Base-by-base conservation (phyloP, 2,888 invertebrate genomes). In the Dynastes tityus region DNA sequence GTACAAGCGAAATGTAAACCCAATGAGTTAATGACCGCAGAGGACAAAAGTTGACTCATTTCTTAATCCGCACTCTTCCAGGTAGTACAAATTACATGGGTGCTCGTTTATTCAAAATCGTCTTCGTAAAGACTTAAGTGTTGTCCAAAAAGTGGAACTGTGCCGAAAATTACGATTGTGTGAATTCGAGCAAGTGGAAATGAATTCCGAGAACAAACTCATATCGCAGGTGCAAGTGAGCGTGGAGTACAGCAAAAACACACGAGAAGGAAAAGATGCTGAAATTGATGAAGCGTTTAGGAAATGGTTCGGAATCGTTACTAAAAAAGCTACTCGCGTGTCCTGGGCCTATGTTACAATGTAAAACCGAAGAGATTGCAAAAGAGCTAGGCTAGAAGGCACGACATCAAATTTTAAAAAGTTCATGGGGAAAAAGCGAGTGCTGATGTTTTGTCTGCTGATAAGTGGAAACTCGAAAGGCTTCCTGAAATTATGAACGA, bases 181-280 rank as follows among this genome's bases (percentile, higher is more conserved):
- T 27, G 27, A 61, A 61, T 61, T 61, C 22, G 61, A 22, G 61
- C 61, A 61, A 61, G 27, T 61, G 29, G 27, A 29, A 29, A 9
- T 4, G 11, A 29, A 22, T 27, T 29, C 61, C 29, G 61, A 8
- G 29, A 61, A 27, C 22, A 61, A 61, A 61, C 27, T 61, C 22
- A 5, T 2, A 61, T 27, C 2, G 3, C 32, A 32, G 32, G 32
- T 4, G 32, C 32, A 1, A 32, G 4, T 32, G 32, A 32, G 32
- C 32, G 32, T 37, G 61, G 6, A 22, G 22, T 61, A 27, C 27
- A 22, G 22, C 61, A 29, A 29, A 61, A 61, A 61, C 9, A 61
- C 22, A 61, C 61, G 29, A 27, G 61, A 61, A 61, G 61, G 61
- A 61, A 61, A 61, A 29, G 61, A 61, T 61, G 61, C 5, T 61